Percentiles rank a stretch among this genome's conserved stretches.
Conservation (phyloP, 2,888 invertebrate genomes). For the Cyaniris semiargus region DNA sequence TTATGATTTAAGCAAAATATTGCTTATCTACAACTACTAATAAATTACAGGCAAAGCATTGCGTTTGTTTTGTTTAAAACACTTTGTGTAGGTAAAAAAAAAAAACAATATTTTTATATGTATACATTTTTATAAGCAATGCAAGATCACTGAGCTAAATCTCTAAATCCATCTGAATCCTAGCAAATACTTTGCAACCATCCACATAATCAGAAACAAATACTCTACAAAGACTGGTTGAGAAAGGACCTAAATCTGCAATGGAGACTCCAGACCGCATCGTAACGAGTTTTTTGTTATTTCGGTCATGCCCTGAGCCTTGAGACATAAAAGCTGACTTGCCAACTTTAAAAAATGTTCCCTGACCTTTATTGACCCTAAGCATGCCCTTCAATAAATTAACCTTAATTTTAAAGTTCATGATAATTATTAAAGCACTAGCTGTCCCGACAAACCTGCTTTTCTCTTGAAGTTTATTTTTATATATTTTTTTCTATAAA, state of each 20-base stretch:
- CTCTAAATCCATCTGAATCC: no score
- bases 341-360: not conserved
- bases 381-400: not conserved
- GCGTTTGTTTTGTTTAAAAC: not conserved
- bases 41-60: not conserved
- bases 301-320: slow-evolving; percentile 28
- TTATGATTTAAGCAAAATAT: not conserved
- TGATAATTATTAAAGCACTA: not conserved
- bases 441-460: no score
- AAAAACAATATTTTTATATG: no score
- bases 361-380: not conserved
- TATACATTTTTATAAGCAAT: not conserved
- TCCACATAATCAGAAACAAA: not conserved
- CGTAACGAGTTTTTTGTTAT: slow-evolving; percentile 28
- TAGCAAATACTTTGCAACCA: not conserved
- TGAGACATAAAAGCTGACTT: slow-evolving; percentile 11
- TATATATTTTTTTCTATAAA: no score
- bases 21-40: not conserved
- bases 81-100: no score
- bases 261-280: not conserved
- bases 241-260: slow-evolving; percentile 17
- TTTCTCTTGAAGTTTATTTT: no score
- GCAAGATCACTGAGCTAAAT: not conserved
- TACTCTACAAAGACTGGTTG: not conserved
- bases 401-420: not conserved